Percentiles rank a stretch among this genome's conserved stretches.
Evolutionary conservation across 2,888 invertebrate species (phyloP).

Genomic region (Tigriopus californicus): DNA sequence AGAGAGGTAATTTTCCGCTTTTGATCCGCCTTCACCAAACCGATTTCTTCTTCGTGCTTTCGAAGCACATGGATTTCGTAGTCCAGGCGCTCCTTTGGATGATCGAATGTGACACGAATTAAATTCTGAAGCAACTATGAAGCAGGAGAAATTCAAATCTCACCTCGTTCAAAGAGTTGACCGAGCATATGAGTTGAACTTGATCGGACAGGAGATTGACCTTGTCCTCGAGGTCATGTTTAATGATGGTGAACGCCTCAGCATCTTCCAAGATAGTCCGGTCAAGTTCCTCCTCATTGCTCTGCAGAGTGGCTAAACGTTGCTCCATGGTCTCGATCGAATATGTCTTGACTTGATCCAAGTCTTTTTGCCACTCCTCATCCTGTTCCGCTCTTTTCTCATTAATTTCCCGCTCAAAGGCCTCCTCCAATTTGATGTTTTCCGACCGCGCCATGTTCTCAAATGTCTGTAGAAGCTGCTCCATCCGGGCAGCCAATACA

Average conservation of each 20-base stretch:
- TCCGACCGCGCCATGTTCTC: neutral
- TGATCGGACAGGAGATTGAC: constrained; percentile 4
- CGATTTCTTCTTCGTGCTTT: constrained; percentile 13
- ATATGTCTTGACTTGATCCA: neutral
- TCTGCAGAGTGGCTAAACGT: neutral
- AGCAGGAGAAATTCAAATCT: too few species aligned
- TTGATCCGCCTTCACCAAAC: constrained; percentile 9
- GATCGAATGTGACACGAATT: too few species aligned
- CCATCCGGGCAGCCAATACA: constrained; percentile 10
- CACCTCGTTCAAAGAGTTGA: constrained; percentile 10
- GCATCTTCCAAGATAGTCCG: neutral
- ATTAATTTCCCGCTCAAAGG: neutral
- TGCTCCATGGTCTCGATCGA: neutral
- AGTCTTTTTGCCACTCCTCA: neutral
- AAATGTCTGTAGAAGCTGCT: constrained; percentile 1
- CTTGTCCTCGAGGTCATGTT: constrained; percentile 5
- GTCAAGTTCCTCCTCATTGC: constrained; percentile 5
- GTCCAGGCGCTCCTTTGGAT: neutral
- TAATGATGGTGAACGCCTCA: neutral
- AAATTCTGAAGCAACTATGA: too few species aligned
- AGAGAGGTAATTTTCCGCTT: constrained; percentile 9
- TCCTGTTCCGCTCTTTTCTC: neutral
- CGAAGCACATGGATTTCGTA: constrained; percentile 13
- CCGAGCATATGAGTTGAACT: constrained; percentile 5
- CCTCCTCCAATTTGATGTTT: neutral